Percentiles rank a stretch among this genome's conserved stretches.
phyloP scores from a whole-genome alignment of 2,797 vertebrate species.

The Pseudomugil tenellus region DNA sequence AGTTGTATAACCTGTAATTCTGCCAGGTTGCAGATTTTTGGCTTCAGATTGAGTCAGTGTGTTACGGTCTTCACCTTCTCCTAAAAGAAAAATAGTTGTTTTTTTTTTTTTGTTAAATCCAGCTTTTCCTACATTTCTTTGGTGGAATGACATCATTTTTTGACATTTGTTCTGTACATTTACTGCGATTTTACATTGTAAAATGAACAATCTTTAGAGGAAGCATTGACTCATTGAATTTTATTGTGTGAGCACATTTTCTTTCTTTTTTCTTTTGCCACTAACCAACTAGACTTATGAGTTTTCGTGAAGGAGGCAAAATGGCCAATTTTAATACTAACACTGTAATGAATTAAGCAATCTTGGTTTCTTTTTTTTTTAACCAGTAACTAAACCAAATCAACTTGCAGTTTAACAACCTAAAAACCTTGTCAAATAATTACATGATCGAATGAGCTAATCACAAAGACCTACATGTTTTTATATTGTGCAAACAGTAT shows the following conservation, averaged over 20 bases:
- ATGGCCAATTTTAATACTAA: neutral
- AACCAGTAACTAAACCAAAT: neutral
- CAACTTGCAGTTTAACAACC: neutral
- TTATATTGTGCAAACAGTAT: no score
- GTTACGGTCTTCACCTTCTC: neutral
- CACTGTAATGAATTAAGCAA: neutral
- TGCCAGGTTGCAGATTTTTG: slow-evolving; percentile 22
- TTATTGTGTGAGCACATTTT: neutral
- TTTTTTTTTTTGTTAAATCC: no score
- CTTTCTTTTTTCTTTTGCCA: neutral
- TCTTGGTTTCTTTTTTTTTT: no score
- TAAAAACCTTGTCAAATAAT: neutral
- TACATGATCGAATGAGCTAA: neutral
- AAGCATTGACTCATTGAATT: neutral
- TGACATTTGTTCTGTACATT: neutral
- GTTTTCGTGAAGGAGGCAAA: neutral
- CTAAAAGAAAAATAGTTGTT: no score
- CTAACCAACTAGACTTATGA: rapidly evolving
- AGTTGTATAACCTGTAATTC: slow-evolving; percentile 15
- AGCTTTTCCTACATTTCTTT: neutral
- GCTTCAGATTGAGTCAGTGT: slow-evolving; percentile 1
- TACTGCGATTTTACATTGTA: neutral
- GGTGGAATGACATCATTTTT: neutral
- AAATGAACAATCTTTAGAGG: neutral
- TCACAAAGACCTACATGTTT: neutral